Evolutionary conservation across 2,113 vertebrate species (phyloP).

Genomic region (Telmatochromis bifrenatus): DNA sequence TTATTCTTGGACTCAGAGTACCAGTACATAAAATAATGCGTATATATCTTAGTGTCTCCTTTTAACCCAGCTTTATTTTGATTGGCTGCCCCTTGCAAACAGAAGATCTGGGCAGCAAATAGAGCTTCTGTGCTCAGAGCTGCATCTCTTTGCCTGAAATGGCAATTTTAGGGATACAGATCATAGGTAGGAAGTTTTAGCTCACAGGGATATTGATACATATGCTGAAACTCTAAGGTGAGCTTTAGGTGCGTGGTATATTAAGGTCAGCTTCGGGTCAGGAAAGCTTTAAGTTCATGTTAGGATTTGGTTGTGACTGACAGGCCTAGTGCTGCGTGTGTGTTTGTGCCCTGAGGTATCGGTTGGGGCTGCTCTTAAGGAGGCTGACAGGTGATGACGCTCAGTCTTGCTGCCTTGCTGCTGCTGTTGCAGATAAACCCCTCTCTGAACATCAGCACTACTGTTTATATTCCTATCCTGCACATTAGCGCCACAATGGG

Average conservation of each 20-base stretch:
- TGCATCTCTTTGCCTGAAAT: background rate
- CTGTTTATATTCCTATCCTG: background rate
- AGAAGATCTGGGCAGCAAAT: background rate
- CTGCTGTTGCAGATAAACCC: background rate
- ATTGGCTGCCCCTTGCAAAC: background rate
- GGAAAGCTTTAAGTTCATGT: background rate
- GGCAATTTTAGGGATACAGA: background rate
- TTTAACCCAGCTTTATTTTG: background rate
- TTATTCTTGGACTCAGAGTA: background rate
- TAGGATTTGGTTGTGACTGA: background rate
- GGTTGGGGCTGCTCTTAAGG: background rate
- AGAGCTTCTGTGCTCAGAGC: background rate
- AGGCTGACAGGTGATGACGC: slow-evolving; percentile 1
- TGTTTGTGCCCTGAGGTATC: background rate
- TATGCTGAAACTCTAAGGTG: background rate
- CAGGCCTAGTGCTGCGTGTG: background rate
- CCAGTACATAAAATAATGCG: background rate
- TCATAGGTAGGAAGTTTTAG: background rate
- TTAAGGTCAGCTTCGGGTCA: background rate
- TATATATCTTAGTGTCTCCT: background rate
- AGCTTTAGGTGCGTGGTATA: background rate
- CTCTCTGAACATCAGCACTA: background rate
- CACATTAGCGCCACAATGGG: slow-evolving; percentile 35
- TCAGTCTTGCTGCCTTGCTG: background rate
- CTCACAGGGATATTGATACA: background rate